phyloP scores from a whole-genome alignment of 2,888 invertebrate species.

The Colletes collaris region DNA sequence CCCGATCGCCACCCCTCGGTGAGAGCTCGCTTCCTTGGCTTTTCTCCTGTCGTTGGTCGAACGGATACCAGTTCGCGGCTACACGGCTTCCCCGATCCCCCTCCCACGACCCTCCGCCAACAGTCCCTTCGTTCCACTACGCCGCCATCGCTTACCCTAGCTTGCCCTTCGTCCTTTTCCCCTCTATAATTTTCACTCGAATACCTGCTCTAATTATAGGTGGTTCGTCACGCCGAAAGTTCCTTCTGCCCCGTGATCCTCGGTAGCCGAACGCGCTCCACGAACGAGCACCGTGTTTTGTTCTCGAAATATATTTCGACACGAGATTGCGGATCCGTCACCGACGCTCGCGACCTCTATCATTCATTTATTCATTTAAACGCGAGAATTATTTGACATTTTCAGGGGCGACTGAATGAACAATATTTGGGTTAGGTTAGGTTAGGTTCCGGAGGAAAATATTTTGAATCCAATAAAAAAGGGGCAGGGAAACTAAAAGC shows the following conservation, averaged over 20 bases:
- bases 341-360: neutral
- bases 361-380: too few species aligned
- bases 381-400: too few species aligned
- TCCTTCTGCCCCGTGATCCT: conserved; percentile 41
- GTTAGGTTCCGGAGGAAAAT: too few species aligned
- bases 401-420: too few species aligned
- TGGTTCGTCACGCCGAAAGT: conserved; percentile 67
- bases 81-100: conserved; percentile 20
- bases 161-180: conserved; percentile 60
- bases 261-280: conserved; percentile 47
- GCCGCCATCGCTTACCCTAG: conserved; percentile 39
- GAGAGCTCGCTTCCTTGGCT: conserved; percentile 8
- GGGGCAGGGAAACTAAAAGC: too few species aligned
- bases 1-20: neutral
- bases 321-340: neutral
- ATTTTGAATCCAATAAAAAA: too few species aligned
- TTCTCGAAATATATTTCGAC: conserved; percentile 15
- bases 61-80: conserved; percentile 7
- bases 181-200: conserved; percentile 76
- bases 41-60: conserved; percentile 28
- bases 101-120: neutral
- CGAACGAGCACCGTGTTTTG: neutral
- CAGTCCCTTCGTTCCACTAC: conserved; percentile 4
- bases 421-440: too few species aligned
- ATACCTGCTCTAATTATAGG: conserved; percentile 81